phyloP scores from a whole-genome alignment of 1,140 invertebrate species.

The Pomacea maculata region DNA sequence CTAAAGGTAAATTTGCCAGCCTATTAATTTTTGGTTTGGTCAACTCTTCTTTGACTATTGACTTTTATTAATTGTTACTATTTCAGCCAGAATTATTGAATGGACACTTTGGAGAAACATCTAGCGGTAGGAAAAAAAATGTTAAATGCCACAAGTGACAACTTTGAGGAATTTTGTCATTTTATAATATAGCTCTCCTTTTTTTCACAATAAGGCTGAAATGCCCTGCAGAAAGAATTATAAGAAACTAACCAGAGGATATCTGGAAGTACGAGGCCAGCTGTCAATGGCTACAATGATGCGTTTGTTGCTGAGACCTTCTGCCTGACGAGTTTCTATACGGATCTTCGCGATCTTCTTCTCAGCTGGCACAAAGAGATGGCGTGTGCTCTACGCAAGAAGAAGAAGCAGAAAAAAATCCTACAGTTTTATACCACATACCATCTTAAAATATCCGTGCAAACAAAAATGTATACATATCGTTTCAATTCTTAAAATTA shows the following conservation, averaged over 20 bases:
- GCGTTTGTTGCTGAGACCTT: conserved; percentile 57
- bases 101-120: not conserved
- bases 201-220: not conserved
- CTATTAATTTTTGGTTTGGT: too few relatives aligned
- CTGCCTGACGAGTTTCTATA: conserved; percentile 65
- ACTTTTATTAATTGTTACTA: too few relatives aligned
- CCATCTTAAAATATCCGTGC: not conserved
- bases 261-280: conserved; percentile 66
- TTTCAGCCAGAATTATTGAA: too few relatives aligned
- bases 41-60: too few relatives aligned
- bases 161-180: not conserved
- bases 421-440: conserved; percentile 65
- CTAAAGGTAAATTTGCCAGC: too few relatives aligned
- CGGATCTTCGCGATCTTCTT: conserved; percentile 67
- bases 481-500: not conserved
- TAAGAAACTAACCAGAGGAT: conserved; percentile 73
- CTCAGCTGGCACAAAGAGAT: conserved; percentile 65
- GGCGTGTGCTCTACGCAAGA: conserved; percentile 80
- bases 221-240: not conserved
- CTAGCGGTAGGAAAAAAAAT: not conserved
- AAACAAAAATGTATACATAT: not conserved
- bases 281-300: conserved; percentile 68
- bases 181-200: too few relatives aligned
- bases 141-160: not conserved
- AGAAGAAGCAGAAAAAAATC: conserved; percentile 16